phyloP scores from a whole-genome alignment of 2,797 vertebrate genomes.

The Petrocephalus sullivani region DNA sequence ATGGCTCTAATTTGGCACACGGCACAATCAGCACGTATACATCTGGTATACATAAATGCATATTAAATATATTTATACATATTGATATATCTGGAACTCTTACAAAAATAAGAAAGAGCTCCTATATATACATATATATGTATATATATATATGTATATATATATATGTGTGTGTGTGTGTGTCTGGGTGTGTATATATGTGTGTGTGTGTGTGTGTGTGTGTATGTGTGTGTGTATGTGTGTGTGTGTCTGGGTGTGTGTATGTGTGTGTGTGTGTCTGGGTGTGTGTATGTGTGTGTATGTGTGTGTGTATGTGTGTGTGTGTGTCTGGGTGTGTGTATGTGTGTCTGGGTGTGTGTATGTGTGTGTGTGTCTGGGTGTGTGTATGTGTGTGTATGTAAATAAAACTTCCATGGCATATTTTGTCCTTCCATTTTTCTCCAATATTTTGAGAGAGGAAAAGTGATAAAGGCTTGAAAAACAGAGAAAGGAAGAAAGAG shows the following conservation, averaged over 20 bases:
- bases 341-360: slow-evolving; percentile 60
- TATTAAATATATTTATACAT: slow-evolving; percentile 71
- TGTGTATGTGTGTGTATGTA: slow-evolving; percentile 58
- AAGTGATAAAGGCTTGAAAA: not conserved
- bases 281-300: not conserved
- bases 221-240: slow-evolving; percentile 58
- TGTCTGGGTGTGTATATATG: too few species aligned
- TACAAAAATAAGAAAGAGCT: slow-evolving; percentile 65
- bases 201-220: not conserved
- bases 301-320: too few species aligned
- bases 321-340: not conserved
- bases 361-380: not conserved
- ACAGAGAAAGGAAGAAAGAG: slow-evolving; percentile 25
- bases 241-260: not conserved
- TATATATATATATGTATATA: slow-evolving; percentile 55
- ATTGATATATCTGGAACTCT: slow-evolving; percentile 15
- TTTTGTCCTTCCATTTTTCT: slow-evolving; percentile 30
- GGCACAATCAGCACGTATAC: slow-evolving; percentile 80
- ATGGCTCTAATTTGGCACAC: slow-evolving; percentile 81
- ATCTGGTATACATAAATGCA: slow-evolving; percentile 82
- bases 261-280: slow-evolving; percentile 64
- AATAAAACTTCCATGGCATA: slow-evolving; percentile 28
- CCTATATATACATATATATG: slow-evolving; percentile 78
- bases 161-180: not conserved
- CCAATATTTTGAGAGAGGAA: not conserved